These are phyloP conservation scores for Mobula hypostoma DNA, from an alignment of 2,113 vertebrate species.

Conservation along the genomic window DNA sequence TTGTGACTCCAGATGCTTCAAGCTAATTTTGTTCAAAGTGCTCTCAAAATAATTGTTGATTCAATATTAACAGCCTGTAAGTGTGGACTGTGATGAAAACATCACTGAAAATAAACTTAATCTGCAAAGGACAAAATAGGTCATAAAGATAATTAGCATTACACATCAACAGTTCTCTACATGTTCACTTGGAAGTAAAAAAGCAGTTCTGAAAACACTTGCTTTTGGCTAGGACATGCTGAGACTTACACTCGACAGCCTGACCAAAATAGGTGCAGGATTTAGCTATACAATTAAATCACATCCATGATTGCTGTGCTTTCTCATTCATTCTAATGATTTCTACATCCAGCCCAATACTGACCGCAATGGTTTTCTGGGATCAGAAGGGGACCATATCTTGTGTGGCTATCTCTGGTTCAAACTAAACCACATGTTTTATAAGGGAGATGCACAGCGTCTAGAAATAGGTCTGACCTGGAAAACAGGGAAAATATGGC, in stretches of 20 bases:
- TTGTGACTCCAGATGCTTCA: background rate
- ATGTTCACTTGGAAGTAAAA: background rate
- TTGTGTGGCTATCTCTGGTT: too few relatives aligned
- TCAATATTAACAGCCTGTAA: background rate
- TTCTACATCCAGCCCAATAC: too few relatives aligned
- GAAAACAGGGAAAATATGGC: too few relatives aligned
- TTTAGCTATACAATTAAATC: background rate
- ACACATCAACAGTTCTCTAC: background rate
- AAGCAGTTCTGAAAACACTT: constrained; percentile 5
- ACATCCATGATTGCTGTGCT: too few relatives aligned
- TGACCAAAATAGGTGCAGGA: background rate
- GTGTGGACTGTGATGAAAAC: background rate
- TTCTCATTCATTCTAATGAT: too few relatives aligned
- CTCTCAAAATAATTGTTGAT: background rate
- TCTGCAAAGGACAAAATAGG: background rate
- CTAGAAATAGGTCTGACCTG: too few relatives aligned
- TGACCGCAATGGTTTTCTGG: too few relatives aligned
- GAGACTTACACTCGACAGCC: too few relatives aligned
- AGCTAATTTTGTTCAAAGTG: constrained; percentile 9
- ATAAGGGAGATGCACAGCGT: too few relatives aligned
- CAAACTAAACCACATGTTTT: too few relatives aligned
- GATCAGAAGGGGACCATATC: too few relatives aligned
- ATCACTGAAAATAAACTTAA: constrained; percentile 2
- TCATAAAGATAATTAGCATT: background rate
- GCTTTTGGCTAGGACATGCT: background rate